Conservation (phyloP, 2,888 invertebrate genomes). For the Acanthococcus lagerstroemiae region DNA sequence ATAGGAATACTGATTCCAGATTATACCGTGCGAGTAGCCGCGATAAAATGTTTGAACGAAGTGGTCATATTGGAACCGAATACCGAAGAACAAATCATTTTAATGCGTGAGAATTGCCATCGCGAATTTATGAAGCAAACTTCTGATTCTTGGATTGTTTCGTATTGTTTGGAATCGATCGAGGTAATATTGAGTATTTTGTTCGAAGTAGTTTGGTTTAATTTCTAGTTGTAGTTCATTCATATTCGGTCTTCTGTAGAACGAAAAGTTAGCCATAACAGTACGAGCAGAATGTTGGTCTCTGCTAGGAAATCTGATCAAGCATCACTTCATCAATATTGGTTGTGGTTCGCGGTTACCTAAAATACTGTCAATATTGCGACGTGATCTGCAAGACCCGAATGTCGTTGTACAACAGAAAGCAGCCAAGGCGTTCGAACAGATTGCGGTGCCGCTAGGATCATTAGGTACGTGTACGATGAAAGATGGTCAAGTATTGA, state of each 20-base stretch:
- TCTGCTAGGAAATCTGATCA: neutral
- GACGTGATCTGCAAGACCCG: constrained; percentile 1
- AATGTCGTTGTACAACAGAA: constrained; percentile 21
- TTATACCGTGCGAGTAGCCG: constrained; percentile 1
- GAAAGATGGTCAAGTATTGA: neutral
- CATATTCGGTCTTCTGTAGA: neutral
- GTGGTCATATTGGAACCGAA: constrained; percentile 13
- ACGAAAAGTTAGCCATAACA: constrained; percentile 5
- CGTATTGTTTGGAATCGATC: constrained; percentile 13
- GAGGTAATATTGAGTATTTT: neutral
- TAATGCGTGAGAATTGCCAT: neutral
- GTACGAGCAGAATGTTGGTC: constrained; percentile 25
- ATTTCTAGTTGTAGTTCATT: neutral
- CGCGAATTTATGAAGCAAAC: too few relatives aligned
- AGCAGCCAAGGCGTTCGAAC: constrained; percentile 20
- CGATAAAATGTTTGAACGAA: constrained; percentile 19
- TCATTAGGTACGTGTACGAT: neutral
- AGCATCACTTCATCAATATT: constrained; percentile 18
- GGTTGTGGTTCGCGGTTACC: neutral
- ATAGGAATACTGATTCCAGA: too few relatives aligned
- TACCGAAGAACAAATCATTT: constrained; percentile 19
- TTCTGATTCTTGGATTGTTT: constrained; percentile 15
- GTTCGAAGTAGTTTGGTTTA: constrained; percentile 3
- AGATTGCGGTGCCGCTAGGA: constrained; percentile 12
- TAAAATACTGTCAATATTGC: constrained; percentile 1